Evolutionary conservation across 1,140 invertebrate genomes (phyloP), one percentile per base, ranked within the genome.

Genomic region (Drosophila asahinai): DNA sequence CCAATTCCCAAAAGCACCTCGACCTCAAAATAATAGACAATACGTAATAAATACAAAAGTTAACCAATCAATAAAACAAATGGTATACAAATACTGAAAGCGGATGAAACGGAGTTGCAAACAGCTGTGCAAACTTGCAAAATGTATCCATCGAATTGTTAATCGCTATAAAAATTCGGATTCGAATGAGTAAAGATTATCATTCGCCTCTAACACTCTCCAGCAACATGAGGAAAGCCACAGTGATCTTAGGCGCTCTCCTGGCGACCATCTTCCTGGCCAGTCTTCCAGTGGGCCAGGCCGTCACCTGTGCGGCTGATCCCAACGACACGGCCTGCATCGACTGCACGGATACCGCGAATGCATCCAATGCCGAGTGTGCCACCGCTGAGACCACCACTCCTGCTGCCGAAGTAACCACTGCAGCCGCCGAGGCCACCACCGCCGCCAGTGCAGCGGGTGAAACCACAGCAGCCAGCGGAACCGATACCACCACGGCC

Each of bases 161-260:
- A 48, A 12, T 19, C 9, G 9, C 45, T 12, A 48, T 48, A 57
- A 60, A 67, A 63, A 12, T n/a, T 2, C 8, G 19, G 2, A 12
- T 30, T 8, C 9, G 0, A 4, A 0, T 3, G 43, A 0, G 17
- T 2, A 45, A 4, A 40, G 9, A 49, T 2, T 22, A 64, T 49
- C 65, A 67, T 30, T 67, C 8, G 2, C 8, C 57, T 25, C 63
- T 15, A 15, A 0, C 17, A 22, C 17, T 6, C 12, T 1, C 4
- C 59, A 40, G 60, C 45, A 64, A 49, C 11, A 67, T 67, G 65
- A 67, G 33, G 3, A 67, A 64, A 11, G 33, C 33, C 1, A 15
- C 30, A 12, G 22, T 66, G n/a, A 47, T 47, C 30, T 12, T 66
- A 2, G 43, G 55, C n/a, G 22, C 3, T 7, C 19, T 66, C 5